Base-by-base conservation (phyloP, 1,140 invertebrate species). In the Caenorhabditis latens region DNA sequence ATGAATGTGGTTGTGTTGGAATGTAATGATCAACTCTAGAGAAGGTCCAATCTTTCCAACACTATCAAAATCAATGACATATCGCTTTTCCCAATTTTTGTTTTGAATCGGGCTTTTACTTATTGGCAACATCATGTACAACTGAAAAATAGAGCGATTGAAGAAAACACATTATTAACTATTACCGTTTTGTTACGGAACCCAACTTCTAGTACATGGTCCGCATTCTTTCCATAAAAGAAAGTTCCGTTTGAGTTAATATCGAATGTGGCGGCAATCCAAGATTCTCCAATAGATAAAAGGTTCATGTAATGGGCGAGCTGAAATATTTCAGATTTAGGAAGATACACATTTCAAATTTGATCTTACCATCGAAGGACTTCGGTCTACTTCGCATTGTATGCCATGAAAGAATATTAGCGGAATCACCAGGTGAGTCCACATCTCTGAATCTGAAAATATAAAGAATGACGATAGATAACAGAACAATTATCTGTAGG, bases 1-100 rank as follows among this genome's bases (percentile, higher is more conserved):
- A 24, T 48, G 43, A 50, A 79, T 79, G 21, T 79, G 71, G 53
- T 79, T 79, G 46, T 79, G 43, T 79, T 79, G 71, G 46, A 79
- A 79, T 8, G 71, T 79, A 13, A 79, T 50, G 11, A 79, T 79
- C 43, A 79, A 43, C 4, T 79, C 71, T 43, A 79, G 11, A 4
- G 19, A 19, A 0, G 46, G 71, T 24, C 71, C 71, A 11, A 79
- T 50, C 24, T 79, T 24, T 19, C 71, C 43, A 79, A 79, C 42
- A 14, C 71, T 79, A 13, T 50, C 71, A 53, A 79, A 79, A n/a
- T 79, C 71, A 24, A 79, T 79, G 7, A 50, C 71, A 50, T 79
- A 53, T 50, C 71, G 43, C 19, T 79, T 79, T 24, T 50, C 46
- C 46, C 46, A 50, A 9, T 50, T 79, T 0, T 24, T 50, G 40